Evolutionary conservation across 2,113 vertebrate genomes (phyloP), one percentile per base, ranked within the genome.

Genomic region (Baryphthengus martii): DNA sequence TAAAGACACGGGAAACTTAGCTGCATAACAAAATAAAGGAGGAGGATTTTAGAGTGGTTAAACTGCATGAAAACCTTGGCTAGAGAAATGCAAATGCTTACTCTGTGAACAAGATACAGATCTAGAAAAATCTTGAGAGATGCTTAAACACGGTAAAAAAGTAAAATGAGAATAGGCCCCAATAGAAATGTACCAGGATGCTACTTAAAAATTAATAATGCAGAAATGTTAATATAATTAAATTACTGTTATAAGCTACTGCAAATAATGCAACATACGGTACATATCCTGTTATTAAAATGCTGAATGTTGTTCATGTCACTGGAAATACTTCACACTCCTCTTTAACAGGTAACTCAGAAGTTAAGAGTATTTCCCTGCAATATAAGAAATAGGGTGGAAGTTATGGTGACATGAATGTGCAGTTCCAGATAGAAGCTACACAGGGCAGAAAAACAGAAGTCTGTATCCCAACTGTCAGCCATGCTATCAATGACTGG

Each of bases 401-500:
- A 77, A 71, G 20, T 73, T 67, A 62, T 0, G 16, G n/a, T 37
- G 29, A 65, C 35, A 25, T 6, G 2, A 62, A 52, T 3, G 8
- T 0, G 0, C 35, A 26, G 17, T 19, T 85, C 9, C 61, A 65
- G 42, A 35, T 23, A 24, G 0, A 85, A 78, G 37, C 33, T 42
- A 35, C 15, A 31, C 17, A 39, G 31, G 7, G 3, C 6, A 65
- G 9, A 55, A 53, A 83, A 45, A 3, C 13, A 5, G 4, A 53
- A 70, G 21, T 58, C 35, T 25, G 53, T 16, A 66, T 6, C 16
- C 17, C 25, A 11, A 9, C 4, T 18, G 25, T 40, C 28, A 62
- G 40, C 25, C 8, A 2, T 0, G 3, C 28, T 37, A 31, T 39
- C 17, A 10, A 73, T 10, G 33, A 50, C 17, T 2, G 5, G 20